These are phyloP conservation scores for Thunnus albacares DNA, from an alignment of 2,797 vertebrate species.

Conservation along the genomic window DNA sequence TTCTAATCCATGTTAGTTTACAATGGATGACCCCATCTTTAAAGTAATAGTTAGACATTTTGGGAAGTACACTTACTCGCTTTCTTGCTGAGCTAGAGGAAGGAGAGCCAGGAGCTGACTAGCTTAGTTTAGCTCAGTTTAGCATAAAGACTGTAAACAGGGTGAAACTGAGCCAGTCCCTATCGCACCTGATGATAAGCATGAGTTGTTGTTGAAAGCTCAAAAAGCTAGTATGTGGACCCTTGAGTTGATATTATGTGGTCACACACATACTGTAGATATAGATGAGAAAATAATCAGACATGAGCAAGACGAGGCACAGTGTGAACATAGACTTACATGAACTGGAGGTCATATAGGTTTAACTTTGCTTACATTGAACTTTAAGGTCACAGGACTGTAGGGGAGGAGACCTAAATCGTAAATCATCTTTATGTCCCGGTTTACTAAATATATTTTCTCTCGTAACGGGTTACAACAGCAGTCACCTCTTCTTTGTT, in stretches of 20 bases:
- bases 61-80: not conserved
- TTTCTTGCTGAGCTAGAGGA: not conserved
- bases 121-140: not conserved
- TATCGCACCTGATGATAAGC: not conserved
- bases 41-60: not conserved
- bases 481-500: slow-evolving; percentile 34
- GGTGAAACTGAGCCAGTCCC: no score
- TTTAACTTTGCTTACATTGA: slow-evolving; percentile 12
- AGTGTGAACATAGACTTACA: not conserved
- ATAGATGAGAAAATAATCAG: not conserved
- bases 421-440: slow-evolving; percentile 15
- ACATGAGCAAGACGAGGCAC: not conserved
- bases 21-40: not conserved
- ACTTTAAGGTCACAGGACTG: slow-evolving; percentile 25
- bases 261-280: not conserved
- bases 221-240: not conserved
- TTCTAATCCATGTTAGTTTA: no score
- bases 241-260: not conserved
- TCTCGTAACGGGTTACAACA: slow-evolving; percentile 20
- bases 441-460: slow-evolving; percentile 46
- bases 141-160: not conserved
- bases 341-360: not conserved
- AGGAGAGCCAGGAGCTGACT: not conserved
- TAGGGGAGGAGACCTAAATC: not conserved
- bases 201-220: slow-evolving; percentile 1